phyloP scores from a whole-genome alignment of 2,797 vertebrate species.

The Takifugu rubripes region DNA sequence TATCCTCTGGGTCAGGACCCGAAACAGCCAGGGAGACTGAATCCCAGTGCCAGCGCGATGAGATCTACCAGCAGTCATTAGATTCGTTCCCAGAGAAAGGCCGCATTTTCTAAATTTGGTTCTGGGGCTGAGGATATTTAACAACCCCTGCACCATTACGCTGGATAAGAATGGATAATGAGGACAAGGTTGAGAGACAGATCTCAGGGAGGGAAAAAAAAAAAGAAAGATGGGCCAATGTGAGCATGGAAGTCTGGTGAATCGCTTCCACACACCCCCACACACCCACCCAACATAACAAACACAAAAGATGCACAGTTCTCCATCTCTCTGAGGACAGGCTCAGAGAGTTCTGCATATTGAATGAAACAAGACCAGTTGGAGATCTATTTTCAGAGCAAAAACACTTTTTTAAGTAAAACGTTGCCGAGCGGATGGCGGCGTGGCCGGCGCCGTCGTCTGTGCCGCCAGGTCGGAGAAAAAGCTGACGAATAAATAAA shows the following conservation, averaged over 20 bases:
- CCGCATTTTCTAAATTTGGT: constrained; percentile 59
- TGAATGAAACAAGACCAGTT: constrained; percentile 56
- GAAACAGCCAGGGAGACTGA: constrained; percentile 22
- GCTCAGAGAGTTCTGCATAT: constrained; percentile 51
- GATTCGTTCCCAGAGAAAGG: constrained; percentile 35
- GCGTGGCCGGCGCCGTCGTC: constrained; percentile 9
- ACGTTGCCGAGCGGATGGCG: constrained; percentile 17
- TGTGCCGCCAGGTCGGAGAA: constrained; percentile 27
- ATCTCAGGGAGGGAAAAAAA: constrained; percentile 8
- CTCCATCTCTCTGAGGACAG: constrained; percentile 49
- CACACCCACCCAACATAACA: constrained; percentile 38
- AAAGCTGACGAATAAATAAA: constrained; percentile 2
- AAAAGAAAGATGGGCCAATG: constrained; percentile 40
- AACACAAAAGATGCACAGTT: constrained; percentile 51
- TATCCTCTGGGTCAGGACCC: constrained; percentile 32
- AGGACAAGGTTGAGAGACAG: constrained; percentile 57
- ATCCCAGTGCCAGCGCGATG: constrained; percentile 19
- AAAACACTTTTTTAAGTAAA: constrained; percentile 21
- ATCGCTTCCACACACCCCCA: constrained; percentile 29
- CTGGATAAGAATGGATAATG: constrained; percentile 63
- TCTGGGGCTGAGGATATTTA: constrained; percentile 49
- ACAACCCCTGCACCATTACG: constrained; percentile 46
- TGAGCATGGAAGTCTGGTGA: constrained; percentile 36
- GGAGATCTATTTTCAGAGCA: constrained; percentile 50
- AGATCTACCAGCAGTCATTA: constrained; percentile 58